Percentiles rank a stretch among this genome's conserved stretches.
These are phyloP conservation scores for Falco naumanni DNA, from an alignment of 2,797 vertebrate species.

Conservation along the genomic window DNA sequence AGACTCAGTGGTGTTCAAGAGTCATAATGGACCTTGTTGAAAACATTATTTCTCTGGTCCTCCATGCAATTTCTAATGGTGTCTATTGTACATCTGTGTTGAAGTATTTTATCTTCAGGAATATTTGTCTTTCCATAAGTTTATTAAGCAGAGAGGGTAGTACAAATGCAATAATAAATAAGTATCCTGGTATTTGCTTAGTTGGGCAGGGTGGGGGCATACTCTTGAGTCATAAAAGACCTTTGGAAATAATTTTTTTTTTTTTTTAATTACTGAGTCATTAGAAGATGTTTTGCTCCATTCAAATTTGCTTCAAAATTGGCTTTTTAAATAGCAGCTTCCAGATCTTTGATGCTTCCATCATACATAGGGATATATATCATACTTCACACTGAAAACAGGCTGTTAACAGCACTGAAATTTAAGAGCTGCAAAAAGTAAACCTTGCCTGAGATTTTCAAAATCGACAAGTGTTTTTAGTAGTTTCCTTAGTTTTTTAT, in stretches of 20 bases:
- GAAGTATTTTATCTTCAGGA: background rate
- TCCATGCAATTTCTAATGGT: background rate
- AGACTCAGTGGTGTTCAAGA: background rate
- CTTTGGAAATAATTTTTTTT: background rate
- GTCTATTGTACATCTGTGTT: background rate
- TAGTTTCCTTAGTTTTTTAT: background rate
- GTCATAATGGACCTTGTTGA: fast-evolving
- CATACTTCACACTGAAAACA: background rate
- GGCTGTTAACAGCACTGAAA: background rate
- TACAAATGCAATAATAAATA: background rate
- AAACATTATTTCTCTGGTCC: background rate
- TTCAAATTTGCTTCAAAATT: background rate
- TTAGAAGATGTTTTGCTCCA: background rate
- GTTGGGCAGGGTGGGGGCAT: background rate
- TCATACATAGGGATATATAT: fast-evolving
- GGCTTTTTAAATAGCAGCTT: background rate
- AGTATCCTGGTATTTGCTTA: background rate
- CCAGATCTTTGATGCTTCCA: background rate
- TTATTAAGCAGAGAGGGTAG: background rate
- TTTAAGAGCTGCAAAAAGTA: background rate
- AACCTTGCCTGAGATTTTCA: background rate
- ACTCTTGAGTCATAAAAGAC: background rate
- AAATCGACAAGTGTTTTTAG: background rate
- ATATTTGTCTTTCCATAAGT: background rate
- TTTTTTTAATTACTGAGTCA: background rate